Evolutionary conservation across 2,888 invertebrate genomes (phyloP).

Genomic region (Sphecodes monilicornis): DNA sequence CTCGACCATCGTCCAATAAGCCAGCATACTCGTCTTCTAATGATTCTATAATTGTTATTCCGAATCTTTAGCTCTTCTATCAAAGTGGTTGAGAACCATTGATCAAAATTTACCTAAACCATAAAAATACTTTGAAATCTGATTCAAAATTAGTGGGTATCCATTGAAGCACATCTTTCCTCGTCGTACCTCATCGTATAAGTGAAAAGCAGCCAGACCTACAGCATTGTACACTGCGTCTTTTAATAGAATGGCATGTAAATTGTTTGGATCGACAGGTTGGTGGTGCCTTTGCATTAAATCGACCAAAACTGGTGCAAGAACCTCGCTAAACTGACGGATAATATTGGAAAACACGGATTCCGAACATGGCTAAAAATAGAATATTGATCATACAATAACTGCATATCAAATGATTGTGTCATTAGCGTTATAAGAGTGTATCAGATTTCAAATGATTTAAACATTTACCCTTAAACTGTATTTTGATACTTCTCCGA

Average conservation of each 20-base stretch:
- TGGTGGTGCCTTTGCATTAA: slow-evolving; percentile 89
- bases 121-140: slow-evolving; percentile 34
- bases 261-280: slow-evolving; percentile 89
- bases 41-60: slow-evolving; percentile 93
- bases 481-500: slow-evolving; percentile 97
- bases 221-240: slow-evolving; percentile 98
- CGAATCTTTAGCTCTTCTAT: slow-evolving; percentile 93
- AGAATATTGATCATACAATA: slow-evolving; percentile 44
- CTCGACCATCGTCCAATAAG: slow-evolving; percentile 92
- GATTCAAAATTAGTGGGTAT: background rate
- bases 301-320: slow-evolving; percentile 91
- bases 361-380: slow-evolving; percentile 93
- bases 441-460: slow-evolving; percentile 18
- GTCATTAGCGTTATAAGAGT: background rate
- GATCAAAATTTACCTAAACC: slow-evolving; percentile 93
- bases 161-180: background rate
- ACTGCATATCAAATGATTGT: slow-evolving; percentile 34
- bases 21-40: slow-evolving; percentile 93
- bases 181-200: slow-evolving; percentile 91
- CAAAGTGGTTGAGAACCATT: slow-evolving; percentile 94
- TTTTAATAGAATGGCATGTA: slow-evolving; percentile 92
- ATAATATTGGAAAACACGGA: slow-evolving; percentile 93
- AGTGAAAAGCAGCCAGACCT: slow-evolving; percentile 94
- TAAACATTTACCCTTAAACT: slow-evolving; percentile 90
- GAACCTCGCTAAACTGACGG: slow-evolving; percentile 90